Percentiles rank a stretch among this genome's conserved stretches.
phyloP scores from a whole-genome alignment of 2,797 vertebrate species.

The Bradypus variegatus region DNA sequence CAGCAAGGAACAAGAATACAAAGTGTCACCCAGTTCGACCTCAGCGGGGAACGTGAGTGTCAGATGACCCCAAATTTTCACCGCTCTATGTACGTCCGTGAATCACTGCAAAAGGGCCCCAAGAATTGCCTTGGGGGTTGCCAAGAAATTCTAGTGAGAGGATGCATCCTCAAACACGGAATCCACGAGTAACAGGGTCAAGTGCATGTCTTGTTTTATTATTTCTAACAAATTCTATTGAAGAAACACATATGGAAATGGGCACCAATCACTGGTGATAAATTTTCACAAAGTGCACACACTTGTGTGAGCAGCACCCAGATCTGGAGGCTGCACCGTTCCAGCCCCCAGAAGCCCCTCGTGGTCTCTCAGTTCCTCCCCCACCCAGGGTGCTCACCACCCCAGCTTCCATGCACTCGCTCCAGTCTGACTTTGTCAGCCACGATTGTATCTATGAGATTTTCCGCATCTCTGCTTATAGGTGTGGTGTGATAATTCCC shows the following conservation, averaged over 20 bases:
- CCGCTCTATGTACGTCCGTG: too few species aligned
- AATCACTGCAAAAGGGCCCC: too few species aligned
- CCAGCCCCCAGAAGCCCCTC: neutral
- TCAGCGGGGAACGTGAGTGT: too few species aligned
- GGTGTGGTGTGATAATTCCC: neutral
- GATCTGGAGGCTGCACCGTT: accelerated
- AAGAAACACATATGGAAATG: neutral
- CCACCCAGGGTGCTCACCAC: neutral
- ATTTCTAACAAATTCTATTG: neutral
- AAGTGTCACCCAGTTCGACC: too few species aligned
- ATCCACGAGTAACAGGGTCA: too few species aligned
- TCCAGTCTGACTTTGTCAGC: neutral
- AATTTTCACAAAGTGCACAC: neutral
- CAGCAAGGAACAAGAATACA: too few species aligned
- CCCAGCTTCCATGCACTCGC: neutral
- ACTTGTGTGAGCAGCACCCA: too few species aligned
- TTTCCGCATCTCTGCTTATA: accelerated
- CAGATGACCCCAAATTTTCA: too few species aligned
- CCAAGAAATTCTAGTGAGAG: too few species aligned
- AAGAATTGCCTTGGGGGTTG: too few species aligned
- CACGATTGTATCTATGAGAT: accelerated
- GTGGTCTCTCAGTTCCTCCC: neutral
- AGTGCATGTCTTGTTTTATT: neutral
- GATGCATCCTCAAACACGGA: too few species aligned
- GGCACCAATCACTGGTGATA: accelerated